Evolutionary conservation across 2,113 vertebrate species (phyloP), one percentile per base, ranked within the genome.

Genomic region (Engystomops pustulosus): DNA sequence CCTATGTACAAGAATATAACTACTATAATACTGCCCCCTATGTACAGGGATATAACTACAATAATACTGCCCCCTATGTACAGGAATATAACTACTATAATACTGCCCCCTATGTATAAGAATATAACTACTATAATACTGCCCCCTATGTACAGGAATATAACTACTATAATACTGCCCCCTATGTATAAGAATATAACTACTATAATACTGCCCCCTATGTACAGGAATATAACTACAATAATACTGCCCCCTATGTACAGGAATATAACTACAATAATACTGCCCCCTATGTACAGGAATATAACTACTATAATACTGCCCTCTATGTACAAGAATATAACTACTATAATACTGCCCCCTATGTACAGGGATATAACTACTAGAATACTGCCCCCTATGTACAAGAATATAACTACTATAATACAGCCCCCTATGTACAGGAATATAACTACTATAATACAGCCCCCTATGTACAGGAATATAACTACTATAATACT

Each of bases 401-500:
- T 60, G 11, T 60, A 60, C 55, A 60, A 60, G 55, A 60, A 60
- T 60, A 60, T 60, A 60, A 60, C 55, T 60, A 60, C 23, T 60
- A 60, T 60, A 60, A 60, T 60, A 60, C 55, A 25, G 55, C 55
- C 5, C n/a, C 55, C 55, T 60, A 60, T 60, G 15, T 60, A 60
- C 23, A 60, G 27, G 55, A 60, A 60, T 60, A 60, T 60, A 60
- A 60, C 55, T 60, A 27, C n/a, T 60, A 60, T 60, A 60, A 60
- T 27, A 60, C 55, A 25, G 55, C 55, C 5, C n/a, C 55, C 55
- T 60, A 60, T 60, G 15, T 60, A 60, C 23, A 60, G 12, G 55
- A 60, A 60, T 60, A 60, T 60, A 60, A 60, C 55, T 60, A 27
- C n/a, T 60, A 60, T 60, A 60, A 60, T 27, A 60, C 55, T 60